Evolutionary conservation across 2,888 invertebrate species (phyloP), one percentile per base, ranked within the genome.

Genomic region (Oscheius sp.): DNA sequence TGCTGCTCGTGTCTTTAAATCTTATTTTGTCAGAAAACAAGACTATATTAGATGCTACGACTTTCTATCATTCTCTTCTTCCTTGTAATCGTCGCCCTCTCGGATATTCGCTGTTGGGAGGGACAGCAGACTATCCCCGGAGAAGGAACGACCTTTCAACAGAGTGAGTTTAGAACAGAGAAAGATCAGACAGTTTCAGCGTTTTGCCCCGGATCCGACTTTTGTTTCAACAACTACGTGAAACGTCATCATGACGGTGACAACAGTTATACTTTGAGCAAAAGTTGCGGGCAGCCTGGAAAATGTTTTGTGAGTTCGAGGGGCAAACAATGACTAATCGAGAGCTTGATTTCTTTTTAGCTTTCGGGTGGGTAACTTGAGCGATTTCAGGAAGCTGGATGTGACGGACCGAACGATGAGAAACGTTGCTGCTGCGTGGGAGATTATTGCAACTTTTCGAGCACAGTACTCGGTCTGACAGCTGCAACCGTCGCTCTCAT

Each of bases 381-480:
- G 50, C 11, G 4, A 42, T 35, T 53, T 48, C 74, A 84, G 84
- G 78, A 84, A 74, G 71, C 75, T 29, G 84, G 84, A 5, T 84
- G 84, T 73, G 59, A 57, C 2, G 82, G 84, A 7, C 75, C 79
- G 0, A 75, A 74, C 32, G 75, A 79, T 75, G 81, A 80, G 62
- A 79, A 79, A 55, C 62, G 70, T 13, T 84, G 84, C 68, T 84
- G 84, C 63, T 84, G 84, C 70, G 73, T 73, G 35, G 81, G 78
- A 57, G 78, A 82, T 72, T 62, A 81, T 35, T 84, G 84, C 77
- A 84, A 84, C 50, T 80, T 76, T 76, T 33, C 58, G 2, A 58
- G 58, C 32, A 58, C 3, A 42, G 55, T 13, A 55, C 55, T 63
- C 13, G n/a, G 48, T 4, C 21, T 63, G 48, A 48, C 63, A 48